Percentiles rank a stretch among this genome's conserved stretches.
These are phyloP conservation scores for Aquatica leii DNA, from an alignment of 2,888 invertebrate species.

Conservation along the genomic window DNA sequence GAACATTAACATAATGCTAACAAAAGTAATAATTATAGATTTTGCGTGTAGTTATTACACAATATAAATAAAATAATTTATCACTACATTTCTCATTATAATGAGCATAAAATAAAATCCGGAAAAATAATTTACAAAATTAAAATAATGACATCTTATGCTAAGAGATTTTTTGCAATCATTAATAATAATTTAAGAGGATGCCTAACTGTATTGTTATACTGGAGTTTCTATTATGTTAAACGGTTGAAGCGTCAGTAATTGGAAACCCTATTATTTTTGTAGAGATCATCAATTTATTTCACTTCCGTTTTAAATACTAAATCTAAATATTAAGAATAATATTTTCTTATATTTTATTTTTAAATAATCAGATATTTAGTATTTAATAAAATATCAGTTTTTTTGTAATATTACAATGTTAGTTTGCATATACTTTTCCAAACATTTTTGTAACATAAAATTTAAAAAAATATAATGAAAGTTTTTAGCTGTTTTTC, in stretches of 20 bases:
- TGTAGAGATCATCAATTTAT: conserved; percentile 23
- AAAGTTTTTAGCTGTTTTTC: no score
- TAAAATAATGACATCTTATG: conserved; percentile 21
- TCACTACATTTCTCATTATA: conserved; percentile 14
- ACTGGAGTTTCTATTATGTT: conserved; percentile 24
- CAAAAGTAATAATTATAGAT: no score
- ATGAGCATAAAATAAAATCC: conserved; percentile 6
- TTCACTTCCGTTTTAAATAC: conserved; percentile 9
- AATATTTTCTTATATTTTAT: no score
- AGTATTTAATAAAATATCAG: no score
- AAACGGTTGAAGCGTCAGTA: conserved; percentile 19
- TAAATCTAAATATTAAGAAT: conserved; percentile 1
- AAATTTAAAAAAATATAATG: no score
- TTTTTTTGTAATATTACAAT: no score
- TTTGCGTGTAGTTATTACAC: no score
- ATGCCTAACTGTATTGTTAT: conserved; percentile 16
- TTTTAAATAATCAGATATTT: no score
- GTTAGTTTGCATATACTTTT: no score
- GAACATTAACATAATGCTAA: no score
- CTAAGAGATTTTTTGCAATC: conserved; percentile 18
- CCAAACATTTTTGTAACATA: no score
- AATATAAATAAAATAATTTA: not conserved
- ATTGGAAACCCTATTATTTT: conserved; percentile 25
- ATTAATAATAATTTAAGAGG: conserved; percentile 25
- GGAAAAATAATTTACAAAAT: conserved; percentile 5